Base-by-base conservation (phyloP, 2,888 invertebrate genomes). In the Lasiommata megera region DNA sequence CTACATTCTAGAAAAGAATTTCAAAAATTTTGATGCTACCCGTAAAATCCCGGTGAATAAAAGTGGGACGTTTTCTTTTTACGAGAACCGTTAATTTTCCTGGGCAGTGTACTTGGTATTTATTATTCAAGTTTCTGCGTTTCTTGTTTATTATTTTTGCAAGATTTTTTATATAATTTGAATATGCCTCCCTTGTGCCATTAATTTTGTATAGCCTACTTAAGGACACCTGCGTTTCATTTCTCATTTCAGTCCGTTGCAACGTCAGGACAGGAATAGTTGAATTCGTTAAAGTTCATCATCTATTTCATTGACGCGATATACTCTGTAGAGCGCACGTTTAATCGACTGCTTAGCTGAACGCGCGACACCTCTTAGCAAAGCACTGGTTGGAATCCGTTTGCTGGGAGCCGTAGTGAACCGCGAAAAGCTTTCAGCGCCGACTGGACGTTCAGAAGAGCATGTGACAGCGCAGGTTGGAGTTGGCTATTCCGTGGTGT, bases 381-480 rank as follows among this genome's bases (percentile, higher is more conserved):
- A 40, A 14, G 6, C 23, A 41, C n/a, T n/a, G n/a, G 12, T 18
- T 23, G 28, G 18, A 17, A 17, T 48, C 50, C 54, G 60, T 50
- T n/a, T 43, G 58, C 12, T 44, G 9, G 36, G 50, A 44, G 18
- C 51, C 47, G 47, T 23, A 56, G 51, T 58, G 56, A 38, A 44
- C 29, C 38, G 60, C 47, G 59, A 56, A 31, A 31, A 47, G 58
- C 44, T 55, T 46, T 54, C 40, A 56, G 56, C 57, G 56, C 52
- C 61, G 56, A 59, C 53, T 61, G 64, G 55, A 54, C 73, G 69
- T 79, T 85, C 76, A 91, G 78, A 91, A 91, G 85, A 91, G 91
- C 91, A 91, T 91, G 84, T 91, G 91, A 73, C 91, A 91, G 81
- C 91, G 90, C 87, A 91, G 90, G 84, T 91, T 91, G 80, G 91